Base-by-base conservation (phyloP, 2,113 vertebrate species). In the Varanus komodoensis region DNA sequence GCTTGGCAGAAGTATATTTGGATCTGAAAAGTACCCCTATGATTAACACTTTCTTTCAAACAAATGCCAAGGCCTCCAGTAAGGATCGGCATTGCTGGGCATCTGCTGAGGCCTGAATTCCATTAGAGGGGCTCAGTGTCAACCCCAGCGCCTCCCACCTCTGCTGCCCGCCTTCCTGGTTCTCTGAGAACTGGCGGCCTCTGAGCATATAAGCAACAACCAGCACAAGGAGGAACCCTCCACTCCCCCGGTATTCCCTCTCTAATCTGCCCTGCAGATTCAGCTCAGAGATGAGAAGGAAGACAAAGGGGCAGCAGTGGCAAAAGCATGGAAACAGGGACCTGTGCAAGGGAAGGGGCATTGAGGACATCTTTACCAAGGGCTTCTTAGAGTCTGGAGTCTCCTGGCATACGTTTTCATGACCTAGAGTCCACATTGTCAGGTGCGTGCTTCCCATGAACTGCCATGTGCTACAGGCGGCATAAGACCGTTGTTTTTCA, bases 41-140 rank as follows among this genome's bases (percentile, higher is more conserved):
- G n/a, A 80, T 25, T 87, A 69, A 69, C 61, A 64, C 44, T 52
- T 25, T 50, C 68, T 80, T 79, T n/a, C 57, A 87, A 87, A 87
- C 38, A 68, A 50, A 79, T 87, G 17, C 71, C 34, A 17, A n/a
- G 21, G 21, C 23, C 15, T 21, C 0, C 3, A 11, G 23, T 17
- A 27, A 54, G 15, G 27, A 7, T 44, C 11, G 27, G 79, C 29
- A 21, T 82, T 34, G 15, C 61, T 61, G 17, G 52, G 14, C 32
- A n/a, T 3, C 52, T 57, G 17, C 32, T 14, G 32, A 77, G 52
- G 25, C 23, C 74, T 15, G 12, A 21, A 3, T 4, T 29, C 44
- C 6, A 32, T 14, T 12, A 87, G 14, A 64, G n/a, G 34, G 19
- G 44, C 68, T 9, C 19, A 23, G 48, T n/a, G 44, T 71, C 52